phyloP scores from a whole-genome alignment of 1,140 invertebrate species.

The Diuraphis noxia region DNA sequence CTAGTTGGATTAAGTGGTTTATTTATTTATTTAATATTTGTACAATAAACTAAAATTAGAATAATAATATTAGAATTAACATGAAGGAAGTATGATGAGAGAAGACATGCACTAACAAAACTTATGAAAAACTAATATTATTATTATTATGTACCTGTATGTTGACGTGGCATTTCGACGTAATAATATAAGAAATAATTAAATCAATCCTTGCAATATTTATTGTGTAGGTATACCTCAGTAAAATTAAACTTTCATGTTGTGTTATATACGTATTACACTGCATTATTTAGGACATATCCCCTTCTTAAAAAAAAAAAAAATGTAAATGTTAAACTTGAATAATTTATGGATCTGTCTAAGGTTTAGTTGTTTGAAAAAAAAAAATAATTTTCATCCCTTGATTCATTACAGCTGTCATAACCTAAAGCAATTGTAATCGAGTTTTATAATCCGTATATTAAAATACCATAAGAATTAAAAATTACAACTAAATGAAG shows the following conservation, averaged over 20 bases:
- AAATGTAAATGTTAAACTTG: neutral
- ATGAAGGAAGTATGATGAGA: no score
- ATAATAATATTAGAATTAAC: no score
- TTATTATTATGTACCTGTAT: no score
- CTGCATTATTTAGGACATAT: neutral
- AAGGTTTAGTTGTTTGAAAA: neutral
- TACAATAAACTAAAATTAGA: no score
- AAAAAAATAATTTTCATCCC: neutral
- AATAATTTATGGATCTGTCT: neutral
- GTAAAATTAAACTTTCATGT: neutral
- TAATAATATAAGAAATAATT: neutral
- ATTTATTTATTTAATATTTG: no score
- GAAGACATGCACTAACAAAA: no score
- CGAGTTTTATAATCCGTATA: neutral
- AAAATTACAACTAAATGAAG: neutral
- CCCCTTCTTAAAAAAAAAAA: neutral
- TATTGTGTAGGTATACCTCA: neutral
- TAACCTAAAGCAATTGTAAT: neutral
- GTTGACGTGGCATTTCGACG: no score
- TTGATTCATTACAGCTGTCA: neutral
- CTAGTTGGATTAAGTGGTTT: no score
- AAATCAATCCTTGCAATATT: neutral
- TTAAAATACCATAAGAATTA: neutral
- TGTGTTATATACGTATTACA: neutral
- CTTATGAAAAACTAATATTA: no score